Conservation (phyloP, 1,140 invertebrate genomes). For the Meloidogyne floridensis region DNA sequence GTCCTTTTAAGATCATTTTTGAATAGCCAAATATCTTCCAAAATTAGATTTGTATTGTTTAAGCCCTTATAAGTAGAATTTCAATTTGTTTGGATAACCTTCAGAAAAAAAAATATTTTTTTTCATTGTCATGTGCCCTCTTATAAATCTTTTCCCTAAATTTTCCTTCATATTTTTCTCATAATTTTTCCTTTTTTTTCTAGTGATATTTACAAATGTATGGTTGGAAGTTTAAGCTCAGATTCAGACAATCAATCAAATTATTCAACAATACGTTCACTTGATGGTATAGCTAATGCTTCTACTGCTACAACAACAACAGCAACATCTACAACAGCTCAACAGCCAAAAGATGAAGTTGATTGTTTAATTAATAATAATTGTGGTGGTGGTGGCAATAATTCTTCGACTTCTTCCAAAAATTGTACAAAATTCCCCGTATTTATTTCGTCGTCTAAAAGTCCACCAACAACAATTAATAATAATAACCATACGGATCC, state of each 20-base stretch:
- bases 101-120: no score
- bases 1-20: no score
- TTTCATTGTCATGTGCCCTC: no score
- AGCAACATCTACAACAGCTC: no score
- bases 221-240: conserved; percentile 38
- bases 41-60: no score
- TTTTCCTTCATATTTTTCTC: no score
- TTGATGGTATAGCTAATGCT: conserved; percentile 32
- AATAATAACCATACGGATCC: conserved; percentile 29
- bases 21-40: no score
- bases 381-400: background rate
- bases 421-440: background rate
- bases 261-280: conserved; percentile 47
- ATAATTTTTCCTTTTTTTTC: no score
- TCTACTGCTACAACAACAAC: background rate
- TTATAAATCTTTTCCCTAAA: no score
- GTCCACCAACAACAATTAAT: background rate
- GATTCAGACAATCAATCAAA: conserved; percentile 40
- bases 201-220: conserved; percentile 39
- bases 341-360: background rate
- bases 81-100: no score
- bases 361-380: background rate
- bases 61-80: no score
- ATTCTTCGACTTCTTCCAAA: background rate
- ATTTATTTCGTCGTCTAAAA: background rate